Percentiles rank a stretch among this genome's conserved stretches.
Conservation (phyloP, 53 echinoderm and acorn worm genomes). For the Holothuria scabra region DNA sequence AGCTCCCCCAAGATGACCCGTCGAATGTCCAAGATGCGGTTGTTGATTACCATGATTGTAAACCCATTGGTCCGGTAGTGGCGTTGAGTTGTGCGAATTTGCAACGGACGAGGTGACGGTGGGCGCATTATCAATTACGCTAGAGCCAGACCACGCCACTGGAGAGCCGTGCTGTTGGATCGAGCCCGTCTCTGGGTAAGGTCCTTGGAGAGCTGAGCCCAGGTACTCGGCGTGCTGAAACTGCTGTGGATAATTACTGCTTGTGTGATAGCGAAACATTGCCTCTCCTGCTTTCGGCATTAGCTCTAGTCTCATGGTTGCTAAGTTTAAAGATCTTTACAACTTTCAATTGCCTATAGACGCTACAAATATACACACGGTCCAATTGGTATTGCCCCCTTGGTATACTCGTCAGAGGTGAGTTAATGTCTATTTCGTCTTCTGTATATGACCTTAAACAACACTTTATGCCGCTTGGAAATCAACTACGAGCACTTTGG, state of each 20-base stretch:
- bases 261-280: slow-evolving; percentile 33
- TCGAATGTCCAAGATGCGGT: slow-evolving; percentile 18
- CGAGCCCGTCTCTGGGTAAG: slow-evolving; percentile 3
- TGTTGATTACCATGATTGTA: slow-evolving; percentile 36
- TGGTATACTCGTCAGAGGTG: too few relatives aligned
- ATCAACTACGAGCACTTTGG: slow-evolving; percentile 8
- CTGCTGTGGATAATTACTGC: slow-evolving; percentile 32
- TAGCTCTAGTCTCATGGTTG: slow-evolving; percentile 37
- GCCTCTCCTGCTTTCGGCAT: slow-evolving; percentile 21
- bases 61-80: slow-evolving; percentile 37
- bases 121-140: slow-evolving; percentile 23
- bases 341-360: not conserved
- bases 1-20: slow-evolving; percentile 34
- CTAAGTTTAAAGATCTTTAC: slow-evolving; percentile 13
- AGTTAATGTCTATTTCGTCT: not conserved
- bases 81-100: slow-evolving; percentile 25
- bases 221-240: slow-evolving; percentile 55
- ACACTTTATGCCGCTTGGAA: not conserved
- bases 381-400: too few relatives aligned
- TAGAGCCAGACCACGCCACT: slow-evolving; percentile 26
- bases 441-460: slow-evolving; percentile 24
- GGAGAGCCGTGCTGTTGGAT: slow-evolving; percentile 45
- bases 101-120: slow-evolving; percentile 37
- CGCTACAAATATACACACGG: too few relatives aligned
- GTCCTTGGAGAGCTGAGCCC: slow-evolving; percentile 19